Percentiles rank a stretch among this genome's conserved stretches.
Evolutionary conservation across 2,113 vertebrate species (phyloP).

Genomic region (Cepphus grylle): DNA sequence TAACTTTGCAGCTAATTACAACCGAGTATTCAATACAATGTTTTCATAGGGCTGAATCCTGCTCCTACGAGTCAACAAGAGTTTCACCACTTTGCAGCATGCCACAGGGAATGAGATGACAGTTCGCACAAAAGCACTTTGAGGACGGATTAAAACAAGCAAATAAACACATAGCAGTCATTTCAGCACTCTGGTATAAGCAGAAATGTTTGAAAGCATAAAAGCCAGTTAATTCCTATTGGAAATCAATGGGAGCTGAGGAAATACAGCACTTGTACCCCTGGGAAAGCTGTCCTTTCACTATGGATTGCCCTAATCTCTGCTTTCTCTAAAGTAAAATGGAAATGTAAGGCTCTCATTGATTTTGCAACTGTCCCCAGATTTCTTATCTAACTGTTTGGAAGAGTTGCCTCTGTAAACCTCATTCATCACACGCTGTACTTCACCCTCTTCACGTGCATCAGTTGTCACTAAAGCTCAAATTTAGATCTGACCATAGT

Average conservation of each 20-base stretch:
- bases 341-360: background rate
- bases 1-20: background rate
- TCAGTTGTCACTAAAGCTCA: background rate
- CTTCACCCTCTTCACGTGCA: background rate
- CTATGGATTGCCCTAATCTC: background rate
- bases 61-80: background rate
- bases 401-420: background rate
- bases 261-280: background rate
- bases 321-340: background rate
- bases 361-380: background rate
- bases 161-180: background rate
- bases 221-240: background rate
- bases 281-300: background rate
- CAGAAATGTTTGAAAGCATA: background rate
- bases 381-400: background rate
- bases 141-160: background rate
- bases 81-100: background rate
- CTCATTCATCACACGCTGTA: background rate
- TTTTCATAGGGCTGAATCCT: background rate
- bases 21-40: rapidly evolving
- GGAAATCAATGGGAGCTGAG: slow-evolving; percentile 19
- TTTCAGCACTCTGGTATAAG: background rate
- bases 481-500: background rate
- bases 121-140: background rate
- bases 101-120: background rate